Base-by-base conservation (phyloP, 2,888 invertebrate genomes). In the Hypercompe scribonia region DNA sequence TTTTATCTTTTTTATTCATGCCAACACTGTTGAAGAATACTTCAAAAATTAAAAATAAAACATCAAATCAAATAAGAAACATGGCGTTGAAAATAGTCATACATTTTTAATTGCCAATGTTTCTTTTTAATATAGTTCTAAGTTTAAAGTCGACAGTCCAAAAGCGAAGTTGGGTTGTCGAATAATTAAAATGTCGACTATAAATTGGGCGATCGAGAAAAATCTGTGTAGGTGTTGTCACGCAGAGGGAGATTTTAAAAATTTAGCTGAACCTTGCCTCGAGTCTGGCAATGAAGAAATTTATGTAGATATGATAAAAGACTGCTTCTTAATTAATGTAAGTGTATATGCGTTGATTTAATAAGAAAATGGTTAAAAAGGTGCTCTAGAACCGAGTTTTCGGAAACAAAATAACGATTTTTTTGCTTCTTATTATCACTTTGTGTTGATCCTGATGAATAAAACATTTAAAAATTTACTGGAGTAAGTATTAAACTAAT, bases 141-240 rank as follows among this genome's bases (percentile, higher is more conserved):
- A 61, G 31, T 31, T 28, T 18, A 61, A 18, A 8, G 28, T 61
- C 31, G 15, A 1, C 31, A 61, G 31, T 61, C 58, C 11, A 28
- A 13, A 28, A 58, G 42, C 42, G 31, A 42, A 11, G 46, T 31
- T 46, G 5, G 46, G 24, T 31, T 46, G 46, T 66, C 67, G 31
- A 71, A 73, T 67, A 54, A 4, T 74, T 67, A 89, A 87, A 84
- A 93, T 93, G 92, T 82, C 91, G 73, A 71, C 80, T n/a, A 83
- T 86, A 78, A 81, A 67, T 54, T 92, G 90, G 88, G 90, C 88
- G 77, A 68, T 92, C 28, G 92, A 92, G 65, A 90, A 88, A 28
- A 89, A 91, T 77, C 84, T 94, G 70, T 95, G 94, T 79, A 89
- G 94, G 13, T 94, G 94, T 79, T 95, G 94, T 86, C 93, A 92